Evolutionary conservation across 92 coral and sea anemone genomes (phyloP).

Genomic region (Porites lobata): DNA sequence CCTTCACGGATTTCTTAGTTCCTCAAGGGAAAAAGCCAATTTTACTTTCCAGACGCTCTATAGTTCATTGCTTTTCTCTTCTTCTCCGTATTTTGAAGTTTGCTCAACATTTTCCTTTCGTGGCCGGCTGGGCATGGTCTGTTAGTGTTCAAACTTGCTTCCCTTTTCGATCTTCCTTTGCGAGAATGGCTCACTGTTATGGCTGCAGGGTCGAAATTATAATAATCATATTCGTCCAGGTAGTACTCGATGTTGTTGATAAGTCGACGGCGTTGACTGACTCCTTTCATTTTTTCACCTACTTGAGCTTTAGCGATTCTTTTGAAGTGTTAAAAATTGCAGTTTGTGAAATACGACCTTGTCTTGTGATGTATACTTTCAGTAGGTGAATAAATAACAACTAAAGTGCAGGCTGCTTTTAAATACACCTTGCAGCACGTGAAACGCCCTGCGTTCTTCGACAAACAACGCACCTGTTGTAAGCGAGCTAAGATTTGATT

Average conservation of each 20-base stretch:
- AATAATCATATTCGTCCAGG: conserved; percentile 90
- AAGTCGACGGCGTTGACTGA: conserved; percentile 69
- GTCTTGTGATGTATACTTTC: conserved; percentile 2
- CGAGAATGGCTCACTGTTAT: conserved; percentile 74
- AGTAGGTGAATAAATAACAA: background rate
- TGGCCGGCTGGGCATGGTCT: conserved; percentile 90
- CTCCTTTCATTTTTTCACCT: conserved; percentile 70
- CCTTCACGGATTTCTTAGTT: background rate
- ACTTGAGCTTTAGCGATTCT: background rate
- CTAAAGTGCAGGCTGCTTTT: background rate
- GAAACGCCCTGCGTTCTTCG: conserved; percentile 29
- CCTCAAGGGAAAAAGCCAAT: background rate
- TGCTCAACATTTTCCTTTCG: conserved; percentile 82
- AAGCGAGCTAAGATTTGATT: conserved; percentile 1
- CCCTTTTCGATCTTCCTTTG: conserved; percentile 88
- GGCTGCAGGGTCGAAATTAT: conserved; percentile 71
- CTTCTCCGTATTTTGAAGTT: conserved; percentile 89
- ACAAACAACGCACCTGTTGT: background rate
- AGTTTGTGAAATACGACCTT: background rate
- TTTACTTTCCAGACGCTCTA: conserved; percentile 18
- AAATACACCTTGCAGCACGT: conserved; percentile 22
- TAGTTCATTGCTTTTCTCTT: conserved; percentile 54
- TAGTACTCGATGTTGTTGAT: conserved; percentile 62
- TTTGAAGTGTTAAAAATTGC: background rate
- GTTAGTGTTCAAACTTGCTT: conserved; percentile 90